phyloP scores from a whole-genome alignment of 2,888 invertebrate genomes.

The Glyphotaelius pellucidus region DNA sequence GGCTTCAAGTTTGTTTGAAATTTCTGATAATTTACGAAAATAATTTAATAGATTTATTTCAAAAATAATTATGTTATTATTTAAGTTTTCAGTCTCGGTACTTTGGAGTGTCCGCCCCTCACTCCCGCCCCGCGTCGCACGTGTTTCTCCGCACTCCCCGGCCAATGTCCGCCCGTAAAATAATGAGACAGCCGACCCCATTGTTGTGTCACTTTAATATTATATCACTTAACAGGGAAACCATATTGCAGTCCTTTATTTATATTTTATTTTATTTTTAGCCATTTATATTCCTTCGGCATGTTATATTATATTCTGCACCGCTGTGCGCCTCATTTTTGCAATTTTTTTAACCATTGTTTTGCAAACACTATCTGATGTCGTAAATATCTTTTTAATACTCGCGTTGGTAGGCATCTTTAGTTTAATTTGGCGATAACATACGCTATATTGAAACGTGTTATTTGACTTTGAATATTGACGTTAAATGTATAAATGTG shows the following conservation, averaged over 20 bases:
- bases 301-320: not conserved
- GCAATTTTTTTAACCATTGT: slow-evolving; percentile 16
- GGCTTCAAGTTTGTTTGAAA: not conserved
- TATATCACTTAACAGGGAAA: slow-evolving; percentile 60
- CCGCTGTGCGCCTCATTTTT: not conserved
- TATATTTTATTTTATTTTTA: not conserved
- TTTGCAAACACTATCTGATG: not conserved
- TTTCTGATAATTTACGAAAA: not conserved
- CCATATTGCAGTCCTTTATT: slow-evolving; percentile 46
- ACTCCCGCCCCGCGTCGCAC: not conserved
- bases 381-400: not conserved
- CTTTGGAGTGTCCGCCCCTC: not conserved
- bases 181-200: slow-evolving; percentile 61
- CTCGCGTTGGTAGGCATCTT: not conserved
- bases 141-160: slow-evolving; percentile 28
- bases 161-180: slow-evolving; percentile 49
- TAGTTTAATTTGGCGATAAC: not conserved
- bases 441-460: not conserved
- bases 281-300: slow-evolving; percentile 14
- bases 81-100: slow-evolving; percentile 16
- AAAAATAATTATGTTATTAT: not conserved
- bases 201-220: slow-evolving; percentile 63
- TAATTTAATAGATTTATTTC: not conserved
- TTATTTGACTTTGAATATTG: not conserved
- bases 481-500: not conserved